These are phyloP conservation scores for Tinamus guttatus DNA, from an alignment of 2,113 vertebrate species.

Conservation along the genomic window DNA sequence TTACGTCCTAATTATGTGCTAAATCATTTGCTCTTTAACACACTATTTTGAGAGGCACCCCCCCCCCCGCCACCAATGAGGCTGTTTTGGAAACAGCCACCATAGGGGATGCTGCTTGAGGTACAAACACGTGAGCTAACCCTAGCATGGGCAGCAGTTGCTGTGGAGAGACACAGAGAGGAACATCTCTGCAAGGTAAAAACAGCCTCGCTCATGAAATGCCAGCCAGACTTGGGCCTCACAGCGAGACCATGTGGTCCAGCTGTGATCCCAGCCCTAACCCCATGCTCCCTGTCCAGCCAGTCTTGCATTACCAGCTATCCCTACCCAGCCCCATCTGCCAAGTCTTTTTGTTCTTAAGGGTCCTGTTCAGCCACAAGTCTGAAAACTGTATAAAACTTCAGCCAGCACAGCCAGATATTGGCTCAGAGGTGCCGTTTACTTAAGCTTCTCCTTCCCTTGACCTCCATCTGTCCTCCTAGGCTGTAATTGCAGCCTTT, in stretches of 20 bases:
- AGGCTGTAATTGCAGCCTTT: neutral
- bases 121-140: neutral
- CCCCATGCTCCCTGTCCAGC: accelerated
- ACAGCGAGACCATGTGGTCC: neutral
- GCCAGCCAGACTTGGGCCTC: neutral
- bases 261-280: neutral
- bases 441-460: conserved; percentile 27
- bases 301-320: neutral
- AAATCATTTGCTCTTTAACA: conserved; percentile 26
- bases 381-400: neutral
- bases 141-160: neutral
- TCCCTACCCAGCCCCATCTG: neutral
- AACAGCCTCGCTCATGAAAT: neutral
- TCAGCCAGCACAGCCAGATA: neutral
- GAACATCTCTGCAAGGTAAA: neutral
- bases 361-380: neutral
- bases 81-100: neutral
- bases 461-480: neutral
- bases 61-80: neutral
- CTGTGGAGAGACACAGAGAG: neutral
- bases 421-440: neutral
- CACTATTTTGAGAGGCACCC: neutral
- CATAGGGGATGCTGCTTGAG: neutral
- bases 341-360: neutral
- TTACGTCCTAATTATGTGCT: conserved; percentile 36